Evolutionary conservation across 2,113 vertebrate genomes (phyloP).

Genomic region (Bubalus kerabau): DNA sequence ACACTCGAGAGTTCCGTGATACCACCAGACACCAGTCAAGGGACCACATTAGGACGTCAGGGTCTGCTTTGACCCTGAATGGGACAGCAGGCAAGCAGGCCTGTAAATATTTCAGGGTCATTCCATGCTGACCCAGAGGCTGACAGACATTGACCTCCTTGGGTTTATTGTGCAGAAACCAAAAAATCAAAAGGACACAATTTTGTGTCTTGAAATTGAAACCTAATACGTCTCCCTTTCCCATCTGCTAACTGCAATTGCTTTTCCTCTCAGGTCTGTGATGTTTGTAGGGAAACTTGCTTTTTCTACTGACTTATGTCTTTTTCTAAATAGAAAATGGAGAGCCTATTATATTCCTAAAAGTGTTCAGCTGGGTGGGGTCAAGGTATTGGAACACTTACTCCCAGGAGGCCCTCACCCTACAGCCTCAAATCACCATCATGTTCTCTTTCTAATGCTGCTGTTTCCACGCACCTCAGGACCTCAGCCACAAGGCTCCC

Average conservation of each 20-base stretch:
- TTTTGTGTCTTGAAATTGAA: background rate
- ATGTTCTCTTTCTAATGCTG: background rate
- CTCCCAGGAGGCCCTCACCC: background rate
- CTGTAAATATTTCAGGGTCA: background rate
- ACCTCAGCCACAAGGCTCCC: background rate
- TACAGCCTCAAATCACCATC: background rate
- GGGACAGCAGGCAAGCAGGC: background rate
- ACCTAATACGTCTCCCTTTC: background rate
- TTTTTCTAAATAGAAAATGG: slow-evolving; percentile 1
- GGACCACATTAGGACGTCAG: accelerated
- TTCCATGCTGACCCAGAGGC: background rate
- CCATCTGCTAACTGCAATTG: background rate
- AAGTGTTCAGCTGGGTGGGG: background rate
- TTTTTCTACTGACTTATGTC: background rate
- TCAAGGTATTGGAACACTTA: background rate
- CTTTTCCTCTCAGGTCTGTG: background rate
- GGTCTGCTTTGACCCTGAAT: background rate
- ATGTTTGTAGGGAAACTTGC: background rate
- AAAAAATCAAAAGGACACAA: background rate
- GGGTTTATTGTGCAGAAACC: background rate
- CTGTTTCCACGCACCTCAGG: background rate
- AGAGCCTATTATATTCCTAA: background rate
- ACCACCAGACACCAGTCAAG: background rate
- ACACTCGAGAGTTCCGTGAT: background rate
- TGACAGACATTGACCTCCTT: too few species aligned